phyloP scores from a whole-genome alignment of 2,888 invertebrate genomes.

The Camptogramma bilineatum region DNA sequence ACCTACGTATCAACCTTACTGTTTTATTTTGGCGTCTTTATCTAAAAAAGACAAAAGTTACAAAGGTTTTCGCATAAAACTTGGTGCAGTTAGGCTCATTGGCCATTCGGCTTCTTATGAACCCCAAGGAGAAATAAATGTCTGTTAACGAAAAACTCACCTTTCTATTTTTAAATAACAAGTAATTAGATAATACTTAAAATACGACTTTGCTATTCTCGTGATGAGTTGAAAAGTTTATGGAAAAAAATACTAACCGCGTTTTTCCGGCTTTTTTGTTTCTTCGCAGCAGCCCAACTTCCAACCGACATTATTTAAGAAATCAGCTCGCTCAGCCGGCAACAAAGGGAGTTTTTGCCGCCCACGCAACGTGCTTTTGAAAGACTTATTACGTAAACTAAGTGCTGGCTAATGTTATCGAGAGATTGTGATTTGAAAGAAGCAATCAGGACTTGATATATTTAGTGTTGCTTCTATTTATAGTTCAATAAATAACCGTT shows the following conservation, averaged over 20 bases:
- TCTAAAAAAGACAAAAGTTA: no score
- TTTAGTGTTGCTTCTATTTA: constrained; percentile 19
- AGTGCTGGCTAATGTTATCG: constrained; percentile 48
- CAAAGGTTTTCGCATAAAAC: no score
- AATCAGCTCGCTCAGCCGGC: constrained; percentile 81
- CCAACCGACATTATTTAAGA: constrained; percentile 84
- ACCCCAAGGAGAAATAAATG: no score
- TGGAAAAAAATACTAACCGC: neutral
- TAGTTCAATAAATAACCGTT: neutral
- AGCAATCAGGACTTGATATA: constrained; percentile 19
- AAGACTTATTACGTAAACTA: constrained; percentile 62
- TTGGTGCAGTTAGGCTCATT: no score
- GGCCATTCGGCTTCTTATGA: no score
- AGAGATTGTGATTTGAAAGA: constrained; percentile 31
- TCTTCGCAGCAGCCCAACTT: constrained; percentile 47
- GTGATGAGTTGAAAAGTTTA: neutral
- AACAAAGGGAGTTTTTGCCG: constrained; percentile 81
- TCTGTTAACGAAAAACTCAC: no score
- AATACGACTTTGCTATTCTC: neutral
- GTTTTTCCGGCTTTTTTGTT: constrained; percentile 14
- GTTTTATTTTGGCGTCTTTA: no score
- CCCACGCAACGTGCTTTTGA: constrained; percentile 73
- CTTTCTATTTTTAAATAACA: no score
- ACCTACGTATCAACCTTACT: no score
- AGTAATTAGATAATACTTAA: no score